A percentile compares a stretch with the other conserved stretches of the same genome.
Conservation (phyloP, 2,888 invertebrate genomes). For the Miltochrista miniata region DNA sequence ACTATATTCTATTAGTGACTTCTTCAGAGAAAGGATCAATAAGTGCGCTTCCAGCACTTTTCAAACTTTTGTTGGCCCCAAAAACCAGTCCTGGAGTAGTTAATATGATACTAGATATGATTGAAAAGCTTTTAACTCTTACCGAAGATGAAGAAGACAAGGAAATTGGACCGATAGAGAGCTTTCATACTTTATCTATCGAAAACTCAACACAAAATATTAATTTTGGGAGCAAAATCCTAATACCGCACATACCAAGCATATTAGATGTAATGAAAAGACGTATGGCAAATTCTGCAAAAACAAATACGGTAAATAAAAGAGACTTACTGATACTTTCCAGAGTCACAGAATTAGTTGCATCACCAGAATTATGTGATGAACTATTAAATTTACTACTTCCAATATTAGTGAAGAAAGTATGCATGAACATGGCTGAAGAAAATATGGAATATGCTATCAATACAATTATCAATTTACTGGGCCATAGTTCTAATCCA, state of each 20-base stretch:
- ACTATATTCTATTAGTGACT: conserved; percentile 88
- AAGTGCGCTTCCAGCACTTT: conserved; percentile 86
- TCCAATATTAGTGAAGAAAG: conserved; percentile 88
- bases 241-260: conserved; percentile 88
- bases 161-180: conserved; percentile 63
- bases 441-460: conserved; percentile 88
- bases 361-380: conserved; percentile 86
- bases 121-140: conserved; percentile 88
- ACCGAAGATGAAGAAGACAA: conserved; percentile 83
- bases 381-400: conserved; percentile 87
- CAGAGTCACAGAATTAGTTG: conserved; percentile 89
- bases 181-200: conserved; percentile 60
- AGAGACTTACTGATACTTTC: conserved; percentile 90
- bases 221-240: conserved; percentile 88
- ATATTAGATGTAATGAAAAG: conserved; percentile 88
- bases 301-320: conserved; percentile 85
- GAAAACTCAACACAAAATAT: conserved; percentile 65
- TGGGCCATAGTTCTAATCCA: conserved; percentile 86
- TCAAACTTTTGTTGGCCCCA: conserved; percentile 87
- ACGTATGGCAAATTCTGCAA: conserved; percentile 84
- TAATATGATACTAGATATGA: conserved; percentile 87
- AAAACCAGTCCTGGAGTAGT: conserved; percentile 87
- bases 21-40: conserved; percentile 70
- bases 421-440: conserved; percentile 84
- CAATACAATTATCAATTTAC: conserved; percentile 89